Evolutionary conservation across 2,797 vertebrate genomes (phyloP), one percentile per base, ranked within the genome.

Genomic region (Simalia tracyae): DNA sequence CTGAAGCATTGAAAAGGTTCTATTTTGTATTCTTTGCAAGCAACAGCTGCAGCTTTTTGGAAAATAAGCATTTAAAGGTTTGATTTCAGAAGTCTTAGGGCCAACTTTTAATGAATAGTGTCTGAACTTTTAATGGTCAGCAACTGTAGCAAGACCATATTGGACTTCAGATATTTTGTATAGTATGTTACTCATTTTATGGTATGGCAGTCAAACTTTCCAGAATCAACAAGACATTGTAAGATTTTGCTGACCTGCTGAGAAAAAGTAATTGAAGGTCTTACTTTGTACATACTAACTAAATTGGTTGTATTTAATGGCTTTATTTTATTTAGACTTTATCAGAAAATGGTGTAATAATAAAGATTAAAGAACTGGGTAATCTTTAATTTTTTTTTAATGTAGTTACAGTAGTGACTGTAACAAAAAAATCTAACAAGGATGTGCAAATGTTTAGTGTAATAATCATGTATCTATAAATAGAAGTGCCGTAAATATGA

Each of bases 391-490:
- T 24, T 42, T 54, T 92, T 56, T 84, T 92, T 90, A 92, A 86
- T 50, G 24, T 86, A 92, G 15, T 95, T 95, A 91, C 10, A 90
- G 86, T 90, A 93, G n/a, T 84, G 12, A 87, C 88, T 93, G 88
- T 50, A 87, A 76, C 28, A 57, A 56, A 89, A 94, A 95, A 95
- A 95, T n/a, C 91, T 95, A 93, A 90, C 94, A 94, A 93, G 95
- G 93, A 96, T 94, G 54, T 94, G 89, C 91, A 81, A 95, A 95
- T 95, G 93, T 95, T 95, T 95, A 86, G 88, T 96, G 93, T 96
- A 96, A 93, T 95, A 93, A 95, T 91, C 90, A 85, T 95, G 93
- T 93, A 56, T 94, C 96, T 97, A 96, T 96, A 96, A 97, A 97
- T 97, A 96, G 96, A 95, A 94, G 91, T 91, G 87, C 92, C 93